Evolutionary conservation across 1,140 invertebrate genomes (phyloP).

Genomic region (Eufriesea mexicana): DNA sequence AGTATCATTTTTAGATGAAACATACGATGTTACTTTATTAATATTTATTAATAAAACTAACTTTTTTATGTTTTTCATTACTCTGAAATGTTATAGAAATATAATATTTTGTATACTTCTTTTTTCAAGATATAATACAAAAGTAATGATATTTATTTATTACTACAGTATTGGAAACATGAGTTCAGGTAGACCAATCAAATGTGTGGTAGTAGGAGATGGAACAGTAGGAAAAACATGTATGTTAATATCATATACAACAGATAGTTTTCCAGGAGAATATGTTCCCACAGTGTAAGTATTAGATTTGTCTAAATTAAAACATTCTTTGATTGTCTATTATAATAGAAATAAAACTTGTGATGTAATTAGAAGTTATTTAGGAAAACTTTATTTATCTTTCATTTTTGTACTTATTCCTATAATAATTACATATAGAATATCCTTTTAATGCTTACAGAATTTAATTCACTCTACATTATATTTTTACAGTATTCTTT

Average conservation of each 20-base stretch:
- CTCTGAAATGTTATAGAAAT: neutral
- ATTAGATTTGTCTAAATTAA: slow-evolving; percentile 9
- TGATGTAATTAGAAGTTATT: neutral
- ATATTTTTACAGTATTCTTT: slow-evolving; percentile 72
- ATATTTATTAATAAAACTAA: neutral
- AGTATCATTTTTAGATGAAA: neutral
- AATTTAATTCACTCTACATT: slow-evolving; percentile 76
- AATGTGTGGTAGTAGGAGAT: slow-evolving; percentile 97
- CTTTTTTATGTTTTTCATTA: neutral
- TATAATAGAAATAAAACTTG: neutral
- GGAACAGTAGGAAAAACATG: slow-evolving; percentile 99
- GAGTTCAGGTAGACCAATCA: slow-evolving; percentile 95
- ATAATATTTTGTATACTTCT: neutral
- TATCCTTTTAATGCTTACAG: slow-evolving; percentile 71
- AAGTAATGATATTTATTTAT: slow-evolving; percentile 54
- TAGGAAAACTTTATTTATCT: neutral
- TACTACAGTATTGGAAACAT: slow-evolving; percentile 84
- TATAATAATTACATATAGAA: slow-evolving; percentile 56
- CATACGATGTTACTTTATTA: neutral
- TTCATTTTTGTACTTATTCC: slow-evolving; percentile 8
- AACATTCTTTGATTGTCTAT: slow-evolving; percentile 9
- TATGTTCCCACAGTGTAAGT: slow-evolving; percentile 98
- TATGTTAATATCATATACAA: slow-evolving; percentile 99
- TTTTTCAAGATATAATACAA: slow-evolving; percentile 13
- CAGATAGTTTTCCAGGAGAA: slow-evolving; percentile 99